These are phyloP conservation scores for Nasonia giraulti DNA, from an alignment of 1,140 invertebrate species.

Conservation along the genomic window DNA sequence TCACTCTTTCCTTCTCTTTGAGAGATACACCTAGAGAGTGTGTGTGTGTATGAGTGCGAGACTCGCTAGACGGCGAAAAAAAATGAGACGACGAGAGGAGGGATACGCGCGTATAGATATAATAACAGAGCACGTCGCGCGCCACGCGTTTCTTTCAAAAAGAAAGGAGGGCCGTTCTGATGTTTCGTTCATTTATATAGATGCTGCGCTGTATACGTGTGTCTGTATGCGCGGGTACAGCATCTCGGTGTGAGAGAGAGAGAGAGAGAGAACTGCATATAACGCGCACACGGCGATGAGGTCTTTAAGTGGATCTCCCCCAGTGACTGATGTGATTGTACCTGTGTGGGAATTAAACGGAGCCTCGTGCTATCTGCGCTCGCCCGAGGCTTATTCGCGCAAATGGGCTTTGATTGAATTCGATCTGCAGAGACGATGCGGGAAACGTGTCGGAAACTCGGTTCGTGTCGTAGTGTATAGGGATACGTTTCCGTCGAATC, in stretches of 20 bases:
- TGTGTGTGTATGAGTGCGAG: not conserved
- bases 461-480: too few relatives aligned
- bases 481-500: too few relatives aligned
- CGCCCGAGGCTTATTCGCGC: not conserved
- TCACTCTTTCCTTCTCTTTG: slow-evolving; percentile 20
- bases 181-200: slow-evolving; percentile 50
- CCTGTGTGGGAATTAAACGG: not conserved
- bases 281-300: not conserved
- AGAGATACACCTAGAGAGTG: not conserved
- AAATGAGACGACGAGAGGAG: slow-evolving; percentile 27
- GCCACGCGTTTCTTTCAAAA: slow-evolving; percentile 48
- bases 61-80: slow-evolving; percentile 12
- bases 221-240: not conserved
- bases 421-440: not conserved
- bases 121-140: slow-evolving; percentile 72
- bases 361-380: too few relatives aligned
- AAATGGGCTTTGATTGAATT: not conserved
- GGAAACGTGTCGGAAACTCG: not conserved
- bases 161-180: slow-evolving; percentile 66
- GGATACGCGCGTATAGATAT: slow-evolving; percentile 66
- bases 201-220: not conserved
- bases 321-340: not conserved
- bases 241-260: not conserved
- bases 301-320: not conserved
- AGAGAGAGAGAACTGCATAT: not conserved